Conservation (phyloP, 2,797 vertebrate species). For the Poeciliopsis paucimaculata region DNA sequence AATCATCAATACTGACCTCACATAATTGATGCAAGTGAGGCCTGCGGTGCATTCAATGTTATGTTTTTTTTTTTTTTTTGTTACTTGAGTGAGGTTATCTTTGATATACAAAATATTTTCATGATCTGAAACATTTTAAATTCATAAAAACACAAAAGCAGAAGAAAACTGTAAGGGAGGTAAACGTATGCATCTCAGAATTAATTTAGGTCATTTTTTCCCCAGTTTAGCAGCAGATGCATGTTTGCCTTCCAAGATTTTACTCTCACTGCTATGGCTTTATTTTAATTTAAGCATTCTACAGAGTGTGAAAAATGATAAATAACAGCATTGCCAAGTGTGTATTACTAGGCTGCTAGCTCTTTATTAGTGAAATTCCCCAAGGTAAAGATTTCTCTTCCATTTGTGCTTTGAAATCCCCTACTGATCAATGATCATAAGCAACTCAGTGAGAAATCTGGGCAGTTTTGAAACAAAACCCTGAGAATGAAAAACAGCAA, state of each 20-base stretch:
- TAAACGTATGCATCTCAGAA: not conserved
- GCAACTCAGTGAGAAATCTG: slow-evolving; percentile 33
- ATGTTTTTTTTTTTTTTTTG: not conserved
- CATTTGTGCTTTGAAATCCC: slow-evolving; percentile 15
- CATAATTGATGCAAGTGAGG: not conserved
- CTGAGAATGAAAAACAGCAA: slow-evolving; percentile 9
- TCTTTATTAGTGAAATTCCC: slow-evolving; percentile 11
- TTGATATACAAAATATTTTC: not conserved
- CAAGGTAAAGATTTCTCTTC: slow-evolving; percentile 10
- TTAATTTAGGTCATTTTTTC: slow-evolving; percentile 18
- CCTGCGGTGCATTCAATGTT: not conserved
- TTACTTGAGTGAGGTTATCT: not conserved
- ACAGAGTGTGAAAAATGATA: slow-evolving; percentile 5
- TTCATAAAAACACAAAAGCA: not conserved
- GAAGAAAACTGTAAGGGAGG: not conserved
- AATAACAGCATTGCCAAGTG: not conserved
- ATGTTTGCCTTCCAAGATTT: slow-evolving; percentile 13
- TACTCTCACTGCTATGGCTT: not conserved
- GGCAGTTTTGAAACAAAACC: slow-evolving; percentile 14
- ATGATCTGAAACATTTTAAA: not conserved
- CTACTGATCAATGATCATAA: slow-evolving; percentile 17
- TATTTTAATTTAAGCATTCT: slow-evolving; percentile 6
- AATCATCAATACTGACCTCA: not conserved
- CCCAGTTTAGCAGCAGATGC: not conserved
- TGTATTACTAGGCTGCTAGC: slow-evolving; percentile 3